These are phyloP conservation scores for Colletes collaris DNA, from an alignment of 2,888 invertebrate genomes.

Conservation along the genomic window DNA sequence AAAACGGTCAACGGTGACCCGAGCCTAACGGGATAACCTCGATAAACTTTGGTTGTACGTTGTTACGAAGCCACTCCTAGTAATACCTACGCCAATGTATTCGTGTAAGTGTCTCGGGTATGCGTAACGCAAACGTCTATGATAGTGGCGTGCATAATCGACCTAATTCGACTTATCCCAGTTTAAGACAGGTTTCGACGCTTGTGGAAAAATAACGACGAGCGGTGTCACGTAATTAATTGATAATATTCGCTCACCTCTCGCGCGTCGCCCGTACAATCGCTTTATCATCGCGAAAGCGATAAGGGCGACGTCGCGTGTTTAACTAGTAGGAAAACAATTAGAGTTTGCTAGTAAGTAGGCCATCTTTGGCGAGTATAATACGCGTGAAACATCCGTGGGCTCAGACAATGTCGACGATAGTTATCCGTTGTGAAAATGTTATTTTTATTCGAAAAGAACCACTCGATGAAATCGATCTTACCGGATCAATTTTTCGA, in stretches of 20 bases:
- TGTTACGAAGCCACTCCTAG: conserved; percentile 64
- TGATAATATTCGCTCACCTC: neutral
- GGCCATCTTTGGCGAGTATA: neutral
- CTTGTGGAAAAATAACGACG: neutral
- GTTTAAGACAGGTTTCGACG: conserved; percentile 22
- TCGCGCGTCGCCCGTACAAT: neutral
- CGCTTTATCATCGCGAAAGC: neutral
- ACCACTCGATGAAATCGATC: too few relatives aligned
- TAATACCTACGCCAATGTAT: neutral
- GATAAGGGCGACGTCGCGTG: neutral
- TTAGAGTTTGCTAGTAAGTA: neutral
- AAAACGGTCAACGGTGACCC: conserved; percentile 52
- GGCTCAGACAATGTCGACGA: too few relatives aligned
- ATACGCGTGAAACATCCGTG: neutral
- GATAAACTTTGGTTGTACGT: conserved; percentile 63
- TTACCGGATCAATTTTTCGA: too few relatives aligned
- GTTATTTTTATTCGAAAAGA: too few relatives aligned
- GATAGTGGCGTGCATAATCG: conserved; percentile 38
- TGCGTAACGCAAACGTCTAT: conserved; percentile 6
- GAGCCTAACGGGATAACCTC: conserved; percentile 67
- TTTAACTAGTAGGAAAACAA: conserved; percentile 2
- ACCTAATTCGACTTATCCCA: conserved; percentile 40
- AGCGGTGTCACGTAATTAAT: neutral
- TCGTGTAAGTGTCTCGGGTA: neutral
- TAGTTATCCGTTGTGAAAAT: too few relatives aligned